Percentiles rank a stretch among this genome's conserved stretches.
These are phyloP conservation scores for Megalopta genalis DNA, from an alignment of 1,140 invertebrate species.

Conservation along the genomic window DNA sequence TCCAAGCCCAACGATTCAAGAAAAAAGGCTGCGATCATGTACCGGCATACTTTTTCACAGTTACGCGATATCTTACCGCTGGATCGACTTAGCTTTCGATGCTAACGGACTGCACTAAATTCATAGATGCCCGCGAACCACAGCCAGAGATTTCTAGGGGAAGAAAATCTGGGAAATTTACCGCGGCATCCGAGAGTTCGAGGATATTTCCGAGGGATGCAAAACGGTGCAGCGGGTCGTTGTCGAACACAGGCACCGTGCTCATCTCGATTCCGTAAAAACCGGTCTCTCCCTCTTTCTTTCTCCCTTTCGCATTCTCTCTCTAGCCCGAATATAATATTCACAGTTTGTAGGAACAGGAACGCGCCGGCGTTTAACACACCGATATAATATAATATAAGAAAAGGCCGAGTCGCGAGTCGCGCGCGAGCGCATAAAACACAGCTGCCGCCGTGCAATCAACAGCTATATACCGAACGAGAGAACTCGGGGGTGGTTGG, in stretches of 20 bases:
- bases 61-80: too few species aligned
- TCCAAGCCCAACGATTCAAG: too few species aligned
- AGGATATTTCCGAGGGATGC: too few species aligned
- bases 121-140: too few species aligned
- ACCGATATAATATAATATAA: conserved; percentile 76
- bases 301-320: too few species aligned
- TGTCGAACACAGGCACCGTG: conserved; percentile 11
- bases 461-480: conserved; percentile 63
- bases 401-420: conserved; percentile 57
- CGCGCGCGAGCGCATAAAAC: conserved; percentile 67
- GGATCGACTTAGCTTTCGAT: too few species aligned
- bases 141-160: too few species aligned
- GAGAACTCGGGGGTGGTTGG: conserved; percentile 8
- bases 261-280: conserved; percentile 38
- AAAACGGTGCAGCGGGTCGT: not conserved
- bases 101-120: too few species aligned
- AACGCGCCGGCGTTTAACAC: conserved; percentile 74
- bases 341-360: conserved; percentile 75
- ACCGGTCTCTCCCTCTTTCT: not conserved
- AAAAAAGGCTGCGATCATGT: too few species aligned
- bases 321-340: conserved; percentile 66
- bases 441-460: conserved; percentile 73
- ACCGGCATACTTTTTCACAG: too few species aligned
- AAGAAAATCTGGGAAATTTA: too few species aligned
- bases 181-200: too few species aligned